Evolutionary conservation across 2,113 vertebrate genomes (phyloP).

Genomic region (Mormoops blainvillei): DNA sequence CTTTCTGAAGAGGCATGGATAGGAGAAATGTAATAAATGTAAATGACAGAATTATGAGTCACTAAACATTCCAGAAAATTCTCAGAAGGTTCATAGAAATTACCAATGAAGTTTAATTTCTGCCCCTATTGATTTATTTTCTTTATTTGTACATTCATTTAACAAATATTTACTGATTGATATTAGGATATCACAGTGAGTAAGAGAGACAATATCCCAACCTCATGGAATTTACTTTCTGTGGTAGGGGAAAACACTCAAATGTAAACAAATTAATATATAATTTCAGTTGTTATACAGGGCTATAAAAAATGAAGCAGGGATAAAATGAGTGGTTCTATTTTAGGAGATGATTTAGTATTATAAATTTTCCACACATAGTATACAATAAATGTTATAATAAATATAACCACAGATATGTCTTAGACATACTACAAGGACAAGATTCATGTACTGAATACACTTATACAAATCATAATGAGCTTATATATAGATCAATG

Average conservation of each 20-base stretch:
- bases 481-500: not conserved
- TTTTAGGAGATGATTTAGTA: not conserved
- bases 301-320: not conserved
- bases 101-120: not conserved
- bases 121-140: not conserved
- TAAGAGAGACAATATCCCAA: not conserved
- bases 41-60: not conserved
- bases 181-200: not conserved
- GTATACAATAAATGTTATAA: not conserved
- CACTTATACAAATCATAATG: not conserved
- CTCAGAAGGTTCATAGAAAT: constrained; percentile 3
- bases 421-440: not conserved
- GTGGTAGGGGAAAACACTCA: not conserved
- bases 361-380: not conserved
- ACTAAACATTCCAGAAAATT: not conserved
- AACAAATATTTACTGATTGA: not conserved
- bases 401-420: constrained; percentile 1
- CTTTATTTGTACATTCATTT: not conserved
- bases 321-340: not conserved
- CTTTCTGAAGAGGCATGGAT: not conserved
- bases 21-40: not conserved
- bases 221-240: constrained; percentile 11
- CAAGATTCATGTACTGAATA: not conserved
- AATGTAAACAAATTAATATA: not conserved
- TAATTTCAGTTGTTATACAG: not conserved